Evolutionary conservation across 2,888 invertebrate species (phyloP).

Genomic region (Ashinkailepas kermadecensis): DNA sequence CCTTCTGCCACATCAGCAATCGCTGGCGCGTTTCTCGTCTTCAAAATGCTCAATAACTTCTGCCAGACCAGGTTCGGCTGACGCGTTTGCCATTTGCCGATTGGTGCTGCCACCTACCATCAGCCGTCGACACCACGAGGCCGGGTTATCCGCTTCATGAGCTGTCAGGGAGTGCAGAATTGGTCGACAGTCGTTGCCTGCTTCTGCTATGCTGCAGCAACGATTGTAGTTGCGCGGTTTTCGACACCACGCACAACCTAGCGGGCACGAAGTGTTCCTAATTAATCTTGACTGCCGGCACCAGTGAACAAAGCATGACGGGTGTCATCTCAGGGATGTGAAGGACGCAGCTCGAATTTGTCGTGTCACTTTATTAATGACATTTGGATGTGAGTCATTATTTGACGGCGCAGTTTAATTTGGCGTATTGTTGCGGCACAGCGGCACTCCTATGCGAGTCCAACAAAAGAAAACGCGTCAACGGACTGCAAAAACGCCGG

Average conservation of each 20-base stretch:
- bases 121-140: too few species aligned
- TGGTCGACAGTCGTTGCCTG: too few species aligned
- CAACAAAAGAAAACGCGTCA: not conserved
- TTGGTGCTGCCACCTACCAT: too few species aligned
- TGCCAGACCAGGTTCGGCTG: too few species aligned
- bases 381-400: conserved; percentile 3
- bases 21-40: too few species aligned
- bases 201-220: too few species aligned
- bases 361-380: conserved; percentile 15
- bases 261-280: not conserved
- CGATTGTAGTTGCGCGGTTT: too few species aligned
- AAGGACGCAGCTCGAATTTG: not conserved
- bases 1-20: too few species aligned
- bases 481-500: not conserved
- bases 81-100: too few species aligned
- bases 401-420: not conserved
- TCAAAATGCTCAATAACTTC: too few species aligned
- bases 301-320: not conserved
- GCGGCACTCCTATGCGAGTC: not conserved
- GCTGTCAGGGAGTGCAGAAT: too few species aligned
- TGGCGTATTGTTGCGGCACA: not conserved
- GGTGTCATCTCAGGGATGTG: not conserved
- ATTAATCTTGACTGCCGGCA: not conserved
- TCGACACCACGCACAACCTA: not conserved
- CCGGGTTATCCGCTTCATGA: too few species aligned